Evolutionary conservation across 53 echinoderm and acorn worm species (phyloP), one percentile per base, ranked within the genome.

Genomic region (Actinopyga echinites): DNA sequence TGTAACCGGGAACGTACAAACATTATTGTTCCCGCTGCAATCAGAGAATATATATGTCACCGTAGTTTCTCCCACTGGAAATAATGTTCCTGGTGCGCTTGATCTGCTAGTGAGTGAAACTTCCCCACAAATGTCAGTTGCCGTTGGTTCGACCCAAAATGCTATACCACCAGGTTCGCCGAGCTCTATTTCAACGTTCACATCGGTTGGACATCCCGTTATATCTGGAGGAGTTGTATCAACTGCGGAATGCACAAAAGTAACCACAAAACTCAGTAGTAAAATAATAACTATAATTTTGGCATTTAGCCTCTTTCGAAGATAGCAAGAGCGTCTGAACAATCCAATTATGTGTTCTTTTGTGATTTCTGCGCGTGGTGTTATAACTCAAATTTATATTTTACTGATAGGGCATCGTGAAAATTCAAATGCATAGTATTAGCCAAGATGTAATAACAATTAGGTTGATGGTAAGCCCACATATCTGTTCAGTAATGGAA

Each of bases 1-100:
- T n/a, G 69, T 80, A 23, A 89, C 85, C 17, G 71, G 44, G 37
- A 89, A 89, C 1, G 42, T 62, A 33, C 89, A 89, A 30, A 54
- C 58, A 5, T 36, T 44, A 10, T 31, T 61, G 62, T 89, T 85
- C 15, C 69, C 74, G 4, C 69, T 79, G 11, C 28, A 56, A 23
- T 85, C 85, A 0, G 17, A 25, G 67, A 85, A 89, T 3, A 31
- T 8, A 52, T 89, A 89, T 7, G 57, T 56, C 53, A 89, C 57
- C 26, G 29, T 19, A 32, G 89, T 80, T 1, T 36, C 37, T 12
- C 89, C 89, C 3, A 85, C 74, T 4, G 79, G 79, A 61, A 89
- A 89, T 35, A 58, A 38, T 56, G 33, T 69, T 43, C 89, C 89
- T 12, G 89, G 85, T 15, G 62, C 23, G 24, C 22, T 8, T 30